These are phyloP conservation scores for Mormoops blainvillei DNA, from an alignment of 2,113 vertebrate species.

Conservation along the genomic window DNA sequence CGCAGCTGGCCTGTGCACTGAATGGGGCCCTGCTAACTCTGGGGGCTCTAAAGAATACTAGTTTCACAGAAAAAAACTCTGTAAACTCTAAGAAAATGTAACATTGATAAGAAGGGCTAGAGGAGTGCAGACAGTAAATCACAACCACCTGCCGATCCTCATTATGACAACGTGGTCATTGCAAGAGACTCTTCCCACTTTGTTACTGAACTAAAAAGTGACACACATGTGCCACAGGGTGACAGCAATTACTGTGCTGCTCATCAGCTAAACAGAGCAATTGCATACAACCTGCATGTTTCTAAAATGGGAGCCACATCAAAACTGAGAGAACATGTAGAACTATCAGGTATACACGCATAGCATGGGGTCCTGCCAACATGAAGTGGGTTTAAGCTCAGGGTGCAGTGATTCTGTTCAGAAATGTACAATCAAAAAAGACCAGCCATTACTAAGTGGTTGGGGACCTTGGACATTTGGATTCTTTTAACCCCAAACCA, in stretches of 20 bases:
- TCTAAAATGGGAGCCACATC: slow-evolving; percentile 37
- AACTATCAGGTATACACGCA: background rate
- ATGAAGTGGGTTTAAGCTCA: background rate
- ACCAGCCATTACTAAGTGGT: background rate
- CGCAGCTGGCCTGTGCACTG: fast-evolving
- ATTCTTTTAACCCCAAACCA: background rate
- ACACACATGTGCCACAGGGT: slow-evolving; percentile 24
- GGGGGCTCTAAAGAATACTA: background rate
- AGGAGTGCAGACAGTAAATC: background rate
- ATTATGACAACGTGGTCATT: background rate
- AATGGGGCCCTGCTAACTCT: background rate
- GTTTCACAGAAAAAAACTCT: background rate
- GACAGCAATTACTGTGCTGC: slow-evolving; percentile 13
- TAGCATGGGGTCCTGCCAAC: slow-evolving; percentile 20
- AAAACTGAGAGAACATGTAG: slow-evolving; percentile 22
- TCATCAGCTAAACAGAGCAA: slow-evolving; percentile 52
- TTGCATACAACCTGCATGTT: slow-evolving; percentile 16
- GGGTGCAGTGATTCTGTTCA: background rate
- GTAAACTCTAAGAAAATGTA: background rate
- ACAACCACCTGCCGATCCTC: background rate
- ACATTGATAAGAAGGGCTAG: background rate
- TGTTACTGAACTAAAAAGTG: slow-evolving; percentile 45
- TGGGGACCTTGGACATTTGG: too few relatives aligned
- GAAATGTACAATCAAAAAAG: background rate
- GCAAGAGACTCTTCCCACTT: background rate